A percentile compares a stretch with the other conserved stretches of the same genome.
Evolutionary conservation across 2,888 invertebrate genomes (phyloP).

Genomic region (Drosophila meridiana): DNA sequence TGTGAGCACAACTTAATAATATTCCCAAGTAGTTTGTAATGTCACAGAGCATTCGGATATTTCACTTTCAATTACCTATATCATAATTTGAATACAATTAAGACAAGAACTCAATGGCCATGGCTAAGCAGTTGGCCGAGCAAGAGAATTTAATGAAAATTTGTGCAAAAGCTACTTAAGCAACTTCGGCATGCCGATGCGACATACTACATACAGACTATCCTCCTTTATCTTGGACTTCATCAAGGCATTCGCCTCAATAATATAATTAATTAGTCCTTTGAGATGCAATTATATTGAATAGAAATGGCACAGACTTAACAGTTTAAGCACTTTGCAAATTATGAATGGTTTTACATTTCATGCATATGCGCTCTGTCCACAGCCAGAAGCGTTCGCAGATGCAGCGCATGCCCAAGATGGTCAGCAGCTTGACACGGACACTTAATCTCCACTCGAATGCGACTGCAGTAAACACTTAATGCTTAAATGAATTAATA

Average conservation of each 20-base stretch:
- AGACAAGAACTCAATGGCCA: not conserved
- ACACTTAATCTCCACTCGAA: slow-evolving; percentile 19
- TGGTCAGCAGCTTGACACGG: slow-evolving; percentile 32
- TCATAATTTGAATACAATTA: slow-evolving; percentile 1
- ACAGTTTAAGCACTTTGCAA: not conserved
- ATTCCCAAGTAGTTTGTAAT: not conserved
- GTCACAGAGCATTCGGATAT: not conserved
- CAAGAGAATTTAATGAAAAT: not conserved
- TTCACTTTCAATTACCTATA: not conserved
- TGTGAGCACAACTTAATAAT: not conserved
- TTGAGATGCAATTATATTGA: slow-evolving; percentile 4
- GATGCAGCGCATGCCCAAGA: slow-evolving; percentile 12
- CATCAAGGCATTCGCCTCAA: not conserved
- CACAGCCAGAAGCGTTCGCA: slow-evolving; percentile 20
- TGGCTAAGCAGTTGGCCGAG: not conserved
- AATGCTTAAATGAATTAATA: slow-evolving; percentile 36
- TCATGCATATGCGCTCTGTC: slow-evolving; percentile 16
- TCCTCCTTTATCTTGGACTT: not conserved
- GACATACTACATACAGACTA: not conserved
- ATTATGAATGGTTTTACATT: slow-evolving; percentile 4
- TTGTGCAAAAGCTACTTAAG: not conserved
- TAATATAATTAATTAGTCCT: slow-evolving; percentile 7
- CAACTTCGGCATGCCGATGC: not conserved
- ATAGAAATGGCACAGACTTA: not conserved
- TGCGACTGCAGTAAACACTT: slow-evolving; percentile 41